Percentiles rank a stretch among this genome's conserved stretches.
Conservation (phyloP, 2,888 invertebrate genomes). For the Chouioia cunea region DNA sequence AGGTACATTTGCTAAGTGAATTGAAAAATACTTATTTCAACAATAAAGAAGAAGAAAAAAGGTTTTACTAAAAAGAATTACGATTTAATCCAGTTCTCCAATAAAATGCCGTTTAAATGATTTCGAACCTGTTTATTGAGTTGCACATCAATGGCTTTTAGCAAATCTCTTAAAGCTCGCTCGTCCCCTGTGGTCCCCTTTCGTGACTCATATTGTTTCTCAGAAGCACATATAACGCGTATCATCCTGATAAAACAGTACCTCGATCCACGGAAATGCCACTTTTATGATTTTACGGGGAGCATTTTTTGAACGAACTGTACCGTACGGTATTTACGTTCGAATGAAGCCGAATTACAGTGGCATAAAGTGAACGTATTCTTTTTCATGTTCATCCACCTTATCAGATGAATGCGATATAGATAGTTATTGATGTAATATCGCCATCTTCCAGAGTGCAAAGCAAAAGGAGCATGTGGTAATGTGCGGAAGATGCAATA, state of each 20-base stretch:
- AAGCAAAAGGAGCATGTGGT: constrained; percentile 18
- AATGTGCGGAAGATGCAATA: constrained; percentile 20
- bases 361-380: constrained; percentile 7
- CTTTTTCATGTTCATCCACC: constrained; percentile 9
- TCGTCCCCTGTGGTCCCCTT: background rate
- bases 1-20: too few relatives aligned
- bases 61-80: too few relatives aligned
- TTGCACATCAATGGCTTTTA: too few relatives aligned
- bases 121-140: too few relatives aligned
- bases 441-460: constrained; percentile 15
- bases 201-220: constrained; percentile 20
- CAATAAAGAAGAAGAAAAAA: too few relatives aligned
- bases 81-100: too few relatives aligned
- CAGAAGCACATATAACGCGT: background rate
- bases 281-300: background rate
- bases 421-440: constrained; percentile 30
- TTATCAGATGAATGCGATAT: constrained; percentile 25
- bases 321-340: constrained; percentile 27
- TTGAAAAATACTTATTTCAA: too few relatives aligned
- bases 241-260: background rate
- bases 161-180: too few relatives aligned
- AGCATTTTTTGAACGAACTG: background rate
- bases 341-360: constrained; percentile 27
- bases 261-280: constrained; percentile 8
- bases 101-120: too few relatives aligned